Conservation (phyloP, 2,113 vertebrate genomes). For the Odontesthes bonariensis region DNA sequence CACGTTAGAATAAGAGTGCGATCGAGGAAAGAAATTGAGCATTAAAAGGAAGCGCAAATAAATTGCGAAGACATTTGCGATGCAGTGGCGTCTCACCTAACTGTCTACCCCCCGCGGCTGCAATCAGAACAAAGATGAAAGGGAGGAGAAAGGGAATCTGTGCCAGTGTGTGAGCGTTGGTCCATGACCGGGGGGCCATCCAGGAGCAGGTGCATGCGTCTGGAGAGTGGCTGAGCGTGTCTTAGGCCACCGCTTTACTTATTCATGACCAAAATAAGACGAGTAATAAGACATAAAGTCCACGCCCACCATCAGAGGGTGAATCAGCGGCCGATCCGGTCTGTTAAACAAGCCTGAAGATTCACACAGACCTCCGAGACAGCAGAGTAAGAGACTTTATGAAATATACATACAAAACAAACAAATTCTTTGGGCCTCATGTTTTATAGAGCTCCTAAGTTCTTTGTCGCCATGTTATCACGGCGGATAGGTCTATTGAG, state of each 20-base stretch:
- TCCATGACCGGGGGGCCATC: slow-evolving; percentile 50
- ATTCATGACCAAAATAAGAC: slow-evolving; percentile 73
- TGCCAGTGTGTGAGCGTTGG: slow-evolving; percentile 5
- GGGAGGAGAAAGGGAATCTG: background rate
- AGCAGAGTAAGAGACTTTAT: slow-evolving; percentile 15
- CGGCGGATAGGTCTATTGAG: too few species aligned
- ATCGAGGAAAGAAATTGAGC: slow-evolving; percentile 2
- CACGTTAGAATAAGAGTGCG: background rate
- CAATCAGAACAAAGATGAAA: slow-evolving; percentile 54
- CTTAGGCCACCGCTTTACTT: slow-evolving; percentile 65
- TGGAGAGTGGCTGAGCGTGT: slow-evolving; percentile 59
- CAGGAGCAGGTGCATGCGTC: slow-evolving; percentile 68
- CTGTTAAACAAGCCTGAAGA: slow-evolving; percentile 47
- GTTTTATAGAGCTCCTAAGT: slow-evolving; percentile 38
- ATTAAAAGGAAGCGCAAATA: slow-evolving; percentile 40
- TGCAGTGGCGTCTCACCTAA: slow-evolving; percentile 54
- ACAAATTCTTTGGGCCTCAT: slow-evolving; percentile 32
- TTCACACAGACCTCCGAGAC: slow-evolving; percentile 30
- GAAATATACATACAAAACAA: slow-evolving; percentile 55
- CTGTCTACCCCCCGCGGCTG: slow-evolving; percentile 48
- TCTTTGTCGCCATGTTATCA: background rate
- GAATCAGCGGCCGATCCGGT: slow-evolving; percentile 17
- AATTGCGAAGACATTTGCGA: slow-evolving; percentile 46
- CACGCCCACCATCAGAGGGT: slow-evolving; percentile 41
- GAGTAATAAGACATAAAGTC: slow-evolving; percentile 59